phyloP scores from a whole-genome alignment of 2,797 vertebrate species.

The Galago senegalensis region DNA sequence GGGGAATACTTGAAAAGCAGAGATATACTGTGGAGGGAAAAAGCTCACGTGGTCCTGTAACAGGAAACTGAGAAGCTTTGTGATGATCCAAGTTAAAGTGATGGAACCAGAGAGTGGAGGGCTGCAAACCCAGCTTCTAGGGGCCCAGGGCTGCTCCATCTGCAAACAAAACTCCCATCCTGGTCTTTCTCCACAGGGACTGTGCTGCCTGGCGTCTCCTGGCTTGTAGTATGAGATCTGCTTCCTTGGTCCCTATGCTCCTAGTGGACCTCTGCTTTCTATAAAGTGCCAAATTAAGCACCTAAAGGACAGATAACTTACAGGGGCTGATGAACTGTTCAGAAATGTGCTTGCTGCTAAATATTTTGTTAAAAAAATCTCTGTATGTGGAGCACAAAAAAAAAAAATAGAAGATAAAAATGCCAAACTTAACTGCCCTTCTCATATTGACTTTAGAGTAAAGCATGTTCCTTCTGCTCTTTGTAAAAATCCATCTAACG shows the following conservation, averaged over 20 bases:
- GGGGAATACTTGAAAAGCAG: neutral
- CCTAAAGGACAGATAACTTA: no score
- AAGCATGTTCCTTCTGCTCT: neutral
- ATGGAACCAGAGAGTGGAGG: neutral
- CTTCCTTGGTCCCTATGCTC: neutral
- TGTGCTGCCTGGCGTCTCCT: neutral
- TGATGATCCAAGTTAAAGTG: neutral
- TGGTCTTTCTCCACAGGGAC: neutral
- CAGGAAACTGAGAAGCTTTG: neutral
- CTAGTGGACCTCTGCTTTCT: neutral
- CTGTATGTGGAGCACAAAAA: no score
- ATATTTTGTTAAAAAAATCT: no score
- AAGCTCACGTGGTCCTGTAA: neutral
- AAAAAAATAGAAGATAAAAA: neutral
- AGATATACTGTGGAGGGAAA: neutral
- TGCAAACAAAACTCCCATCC: neutral
- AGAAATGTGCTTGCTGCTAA: no score
- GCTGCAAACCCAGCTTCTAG: no score
- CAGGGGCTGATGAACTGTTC: no score
- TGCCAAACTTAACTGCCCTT: neutral
- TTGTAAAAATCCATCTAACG: slow-evolving; percentile 1
- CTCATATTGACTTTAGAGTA: neutral
- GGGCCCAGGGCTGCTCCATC: no score
- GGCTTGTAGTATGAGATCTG: neutral
- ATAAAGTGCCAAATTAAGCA: no score